phyloP scores from a whole-genome alignment of 2,797 vertebrate species.

The Schizothorax lantsangensis region DNA sequence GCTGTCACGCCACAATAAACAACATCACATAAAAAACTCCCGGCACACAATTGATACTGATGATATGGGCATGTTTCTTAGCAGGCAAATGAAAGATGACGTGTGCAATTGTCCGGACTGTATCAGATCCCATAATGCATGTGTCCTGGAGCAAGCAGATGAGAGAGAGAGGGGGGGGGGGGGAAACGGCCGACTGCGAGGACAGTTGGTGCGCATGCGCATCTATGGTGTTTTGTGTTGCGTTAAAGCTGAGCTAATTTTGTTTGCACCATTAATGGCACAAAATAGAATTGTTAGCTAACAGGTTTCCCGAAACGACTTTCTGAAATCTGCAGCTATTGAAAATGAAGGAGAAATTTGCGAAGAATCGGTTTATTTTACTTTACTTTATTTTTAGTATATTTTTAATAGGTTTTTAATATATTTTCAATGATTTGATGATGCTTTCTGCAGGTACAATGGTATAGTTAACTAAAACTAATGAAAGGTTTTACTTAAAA shows the following conservation, averaged over 20 bases:
- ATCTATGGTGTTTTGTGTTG: neutral
- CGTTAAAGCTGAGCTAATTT: neutral
- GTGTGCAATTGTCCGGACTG: constrained; percentile 56
- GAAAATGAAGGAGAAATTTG: neutral
- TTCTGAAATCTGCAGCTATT: neutral
- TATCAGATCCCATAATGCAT: constrained; percentile 48
- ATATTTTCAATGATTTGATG: no score
- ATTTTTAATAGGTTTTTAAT: no score
- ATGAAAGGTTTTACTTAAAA: no score
- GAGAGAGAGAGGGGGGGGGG: no score
- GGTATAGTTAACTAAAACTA: no score
- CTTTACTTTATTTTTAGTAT: no score
- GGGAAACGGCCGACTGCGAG: no score
- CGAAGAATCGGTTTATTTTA: neutral
- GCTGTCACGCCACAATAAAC: constrained; percentile 68
- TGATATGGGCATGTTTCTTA: constrained; percentile 71
- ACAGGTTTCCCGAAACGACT: neutral
- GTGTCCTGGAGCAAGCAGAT: constrained; percentile 1
- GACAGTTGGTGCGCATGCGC: neutral
- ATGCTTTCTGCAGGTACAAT: no score
- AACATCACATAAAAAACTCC: constrained; percentile 54
- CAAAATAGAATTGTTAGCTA: neutral
- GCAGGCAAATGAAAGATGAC: constrained; percentile 70
- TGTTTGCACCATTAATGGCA: neutral
- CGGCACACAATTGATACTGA: constrained; percentile 68